Conservation (phyloP, 2,797 vertebrate species). For the Melanotaenia trifasciata region DNA sequence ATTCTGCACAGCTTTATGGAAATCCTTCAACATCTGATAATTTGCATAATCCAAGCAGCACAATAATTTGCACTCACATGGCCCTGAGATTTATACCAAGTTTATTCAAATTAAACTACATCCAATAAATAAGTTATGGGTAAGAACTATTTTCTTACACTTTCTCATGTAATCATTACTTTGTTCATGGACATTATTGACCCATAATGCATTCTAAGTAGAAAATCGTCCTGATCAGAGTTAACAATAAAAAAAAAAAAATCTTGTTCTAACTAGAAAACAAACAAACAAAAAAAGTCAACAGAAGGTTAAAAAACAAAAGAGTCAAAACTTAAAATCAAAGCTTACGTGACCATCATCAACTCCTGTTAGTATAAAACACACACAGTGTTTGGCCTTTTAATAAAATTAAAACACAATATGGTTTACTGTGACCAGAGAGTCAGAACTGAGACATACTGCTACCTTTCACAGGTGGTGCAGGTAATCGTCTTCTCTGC, state of each 20-base stretch:
- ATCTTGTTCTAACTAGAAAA: not conserved
- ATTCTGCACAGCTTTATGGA: too few species aligned
- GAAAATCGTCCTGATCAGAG: not conserved
- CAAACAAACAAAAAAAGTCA: too few species aligned
- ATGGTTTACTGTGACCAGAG: not conserved
- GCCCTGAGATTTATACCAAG: too few species aligned
- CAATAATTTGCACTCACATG: too few species aligned
- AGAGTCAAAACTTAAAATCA: too few species aligned
- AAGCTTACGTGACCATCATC: not conserved
- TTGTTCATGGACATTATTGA: not conserved
- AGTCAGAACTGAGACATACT: too few species aligned
- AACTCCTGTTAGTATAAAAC: not conserved
- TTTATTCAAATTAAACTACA: too few species aligned
- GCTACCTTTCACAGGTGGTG: conserved; percentile 76
- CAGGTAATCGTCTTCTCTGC: conserved; percentile 77
- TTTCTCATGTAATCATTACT: not conserved
- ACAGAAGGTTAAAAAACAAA: too few species aligned
- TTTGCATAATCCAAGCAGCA: too few species aligned
- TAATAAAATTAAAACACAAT: not conserved
- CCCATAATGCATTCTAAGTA: not conserved
- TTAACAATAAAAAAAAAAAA: not conserved
- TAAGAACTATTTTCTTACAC: not conserved
- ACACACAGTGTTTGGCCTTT: not conserved
- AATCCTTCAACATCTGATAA: too few species aligned
- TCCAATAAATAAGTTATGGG: too few species aligned